These are phyloP conservation scores for Parauchenoglanis ngamensis DNA, from an alignment of 2,797 vertebrate genomes.

Conservation along the genomic window DNA sequence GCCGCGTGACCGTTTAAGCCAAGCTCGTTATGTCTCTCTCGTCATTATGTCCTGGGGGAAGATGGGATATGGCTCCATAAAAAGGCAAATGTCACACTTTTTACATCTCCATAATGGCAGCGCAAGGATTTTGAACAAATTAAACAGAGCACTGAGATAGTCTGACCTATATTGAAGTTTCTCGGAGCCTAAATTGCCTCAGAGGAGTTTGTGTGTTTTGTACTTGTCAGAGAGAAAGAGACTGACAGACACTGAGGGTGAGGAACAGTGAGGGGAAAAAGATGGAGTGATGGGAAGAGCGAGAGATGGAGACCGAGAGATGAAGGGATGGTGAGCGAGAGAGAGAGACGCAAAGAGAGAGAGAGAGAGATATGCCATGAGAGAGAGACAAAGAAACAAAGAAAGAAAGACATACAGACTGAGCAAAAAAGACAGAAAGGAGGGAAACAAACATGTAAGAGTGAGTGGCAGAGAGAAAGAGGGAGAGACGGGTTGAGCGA, in stretches of 20 bases:
- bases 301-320: neutral
- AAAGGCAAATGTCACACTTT: constrained; percentile 25
- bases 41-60: neutral
- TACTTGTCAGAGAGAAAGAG: constrained; percentile 2
- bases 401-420: neutral
- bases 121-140: constrained; percentile 25
- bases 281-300: neutral
- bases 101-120: constrained; percentile 18
- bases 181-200: constrained; percentile 41
- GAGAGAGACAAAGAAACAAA: neutral
- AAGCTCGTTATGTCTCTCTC: neutral
- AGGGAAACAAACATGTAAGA: neutral
- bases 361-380: neutral
- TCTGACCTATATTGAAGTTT: constrained; percentile 45
- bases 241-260: neutral
- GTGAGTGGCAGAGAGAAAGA: neutral
- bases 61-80: neutral
- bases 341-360: neutral
- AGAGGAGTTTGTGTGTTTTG: constrained; percentile 26
- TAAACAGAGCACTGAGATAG: constrained; percentile 25
- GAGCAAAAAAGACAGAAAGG: neutral
- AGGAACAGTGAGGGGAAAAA: neutral
- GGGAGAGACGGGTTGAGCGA: neutral
- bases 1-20: neutral
- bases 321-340: neutral